These are phyloP conservation scores for Eulemur coronatus DNA, from an alignment of 2,797 vertebrate species.

Conservation along the genomic window DNA sequence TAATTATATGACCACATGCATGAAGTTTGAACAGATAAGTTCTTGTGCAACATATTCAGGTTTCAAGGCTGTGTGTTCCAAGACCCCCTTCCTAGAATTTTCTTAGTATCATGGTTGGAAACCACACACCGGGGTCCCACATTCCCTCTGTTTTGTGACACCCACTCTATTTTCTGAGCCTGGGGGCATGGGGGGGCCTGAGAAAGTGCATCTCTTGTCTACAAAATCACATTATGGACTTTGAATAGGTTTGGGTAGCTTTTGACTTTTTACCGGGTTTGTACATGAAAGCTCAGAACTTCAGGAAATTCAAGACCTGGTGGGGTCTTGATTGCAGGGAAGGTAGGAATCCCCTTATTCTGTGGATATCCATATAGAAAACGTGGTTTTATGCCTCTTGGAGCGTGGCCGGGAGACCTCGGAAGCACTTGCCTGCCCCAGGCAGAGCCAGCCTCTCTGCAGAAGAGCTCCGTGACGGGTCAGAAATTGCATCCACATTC, in stretches of 20 bases:
- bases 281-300: conserved; percentile 59
- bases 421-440: accelerated
- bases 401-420: accelerated
- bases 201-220: conserved; percentile 3
- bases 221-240: conserved; percentile 75
- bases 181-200: accelerated
- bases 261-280: conserved; percentile 44
- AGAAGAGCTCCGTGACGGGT: background rate
- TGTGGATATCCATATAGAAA: background rate
- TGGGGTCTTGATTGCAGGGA: background rate
- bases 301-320: conserved; percentile 66
- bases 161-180: accelerated
- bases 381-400: accelerated
- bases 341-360: background rate
- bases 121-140: background rate
- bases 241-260: conserved; percentile 59
- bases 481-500: conserved; percentile 49
- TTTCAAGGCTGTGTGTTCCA: accelerated
- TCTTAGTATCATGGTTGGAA: accelerated
- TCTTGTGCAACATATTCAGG: accelerated
- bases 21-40: accelerated
- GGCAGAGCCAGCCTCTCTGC: background rate
- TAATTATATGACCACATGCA: accelerated
- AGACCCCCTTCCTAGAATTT: background rate
- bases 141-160: too few species aligned